These are phyloP conservation scores for Nymphalis urticae DNA, from an alignment of 2,888 invertebrate genomes.

Conservation along the genomic window DNA sequence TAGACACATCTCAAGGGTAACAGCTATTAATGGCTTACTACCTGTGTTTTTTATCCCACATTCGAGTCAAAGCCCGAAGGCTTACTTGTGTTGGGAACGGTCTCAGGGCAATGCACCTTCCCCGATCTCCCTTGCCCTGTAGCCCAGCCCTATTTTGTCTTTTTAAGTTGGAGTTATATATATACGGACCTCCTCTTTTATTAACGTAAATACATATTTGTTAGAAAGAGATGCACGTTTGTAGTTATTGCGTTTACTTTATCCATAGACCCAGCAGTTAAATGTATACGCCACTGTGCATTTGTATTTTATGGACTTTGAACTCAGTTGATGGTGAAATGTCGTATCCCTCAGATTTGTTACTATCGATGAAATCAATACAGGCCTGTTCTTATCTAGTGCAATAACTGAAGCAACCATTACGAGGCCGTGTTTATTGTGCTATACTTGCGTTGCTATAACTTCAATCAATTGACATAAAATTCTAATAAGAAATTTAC, in stretches of 20 bases:
- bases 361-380: conserved; percentile 65
- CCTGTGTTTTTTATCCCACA: conserved; percentile 75
- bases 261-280: conserved; percentile 69
- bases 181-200: conserved; percentile 62
- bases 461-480: conserved; percentile 10
- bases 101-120: conserved; percentile 78
- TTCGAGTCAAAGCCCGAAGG: conserved; percentile 74
- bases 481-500: not conserved
- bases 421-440: conserved; percentile 48
- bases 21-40: conserved; percentile 71
- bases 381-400: conserved; percentile 40
- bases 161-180: conserved; percentile 61
- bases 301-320: conserved; percentile 76
- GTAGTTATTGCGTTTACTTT: conserved; percentile 60
- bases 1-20: conserved; percentile 75
- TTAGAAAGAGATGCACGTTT: conserved; percentile 73
- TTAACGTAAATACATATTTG: conserved; percentile 54
- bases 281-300: conserved; percentile 61
- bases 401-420: conserved; percentile 42
- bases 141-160: conserved; percentile 80
- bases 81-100: conserved; percentile 66
- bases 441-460: conserved; percentile 29
- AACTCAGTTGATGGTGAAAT: conserved; percentile 74
- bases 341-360: conserved; percentile 54
- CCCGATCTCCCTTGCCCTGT: conserved; percentile 78